Evolutionary conservation across 2,113 vertebrate genomes (phyloP).

Genomic region (Perccottus glenii): DNA sequence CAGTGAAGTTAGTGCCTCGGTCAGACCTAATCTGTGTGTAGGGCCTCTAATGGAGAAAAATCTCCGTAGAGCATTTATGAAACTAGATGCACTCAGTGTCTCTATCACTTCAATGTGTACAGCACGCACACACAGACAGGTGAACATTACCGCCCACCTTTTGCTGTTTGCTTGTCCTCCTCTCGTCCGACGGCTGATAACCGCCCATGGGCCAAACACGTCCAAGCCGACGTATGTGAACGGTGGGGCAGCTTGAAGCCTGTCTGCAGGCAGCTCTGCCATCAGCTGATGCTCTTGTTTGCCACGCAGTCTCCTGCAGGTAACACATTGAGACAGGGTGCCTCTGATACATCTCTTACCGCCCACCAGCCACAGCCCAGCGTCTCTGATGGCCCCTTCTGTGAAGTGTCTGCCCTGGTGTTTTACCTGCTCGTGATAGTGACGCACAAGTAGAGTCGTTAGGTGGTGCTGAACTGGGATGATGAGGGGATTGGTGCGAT

Average conservation of each 20-base stretch:
- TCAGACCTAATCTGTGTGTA: too few species aligned
- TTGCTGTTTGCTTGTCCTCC: background rate
- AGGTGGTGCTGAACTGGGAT: slow-evolving; percentile 8
- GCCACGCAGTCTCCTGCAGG: slow-evolving; percentile 9
- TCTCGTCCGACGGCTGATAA: background rate
- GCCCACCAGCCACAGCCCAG: slow-evolving; percentile 38
- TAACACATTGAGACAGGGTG: slow-evolving; percentile 13
- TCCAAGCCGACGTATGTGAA: slow-evolving; percentile 29
- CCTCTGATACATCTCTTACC: slow-evolving; percentile 16
- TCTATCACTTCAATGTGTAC: background rate
- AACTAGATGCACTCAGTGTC: background rate
- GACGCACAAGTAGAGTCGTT: slow-evolving; percentile 1
- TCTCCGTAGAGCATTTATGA: too few species aligned
- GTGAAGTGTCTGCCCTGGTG: slow-evolving; percentile 36
- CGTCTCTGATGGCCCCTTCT: slow-evolving; percentile 26
- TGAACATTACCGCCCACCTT: background rate
- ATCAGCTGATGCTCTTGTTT: slow-evolving; percentile 16
- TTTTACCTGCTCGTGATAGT: slow-evolving; percentile 19
- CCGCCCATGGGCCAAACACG: slow-evolving; percentile 17
- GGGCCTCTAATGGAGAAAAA: too few species aligned
- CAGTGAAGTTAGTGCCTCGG: too few species aligned
- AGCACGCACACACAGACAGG: background rate
- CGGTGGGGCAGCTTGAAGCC: slow-evolving; percentile 8
- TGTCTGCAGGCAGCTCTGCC: slow-evolving; percentile 8
- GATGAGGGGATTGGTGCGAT: slow-evolving; percentile 24